Evolutionary conservation across 1,140 invertebrate genomes (phyloP).

Genomic region (Caerostris extrusa): DNA sequence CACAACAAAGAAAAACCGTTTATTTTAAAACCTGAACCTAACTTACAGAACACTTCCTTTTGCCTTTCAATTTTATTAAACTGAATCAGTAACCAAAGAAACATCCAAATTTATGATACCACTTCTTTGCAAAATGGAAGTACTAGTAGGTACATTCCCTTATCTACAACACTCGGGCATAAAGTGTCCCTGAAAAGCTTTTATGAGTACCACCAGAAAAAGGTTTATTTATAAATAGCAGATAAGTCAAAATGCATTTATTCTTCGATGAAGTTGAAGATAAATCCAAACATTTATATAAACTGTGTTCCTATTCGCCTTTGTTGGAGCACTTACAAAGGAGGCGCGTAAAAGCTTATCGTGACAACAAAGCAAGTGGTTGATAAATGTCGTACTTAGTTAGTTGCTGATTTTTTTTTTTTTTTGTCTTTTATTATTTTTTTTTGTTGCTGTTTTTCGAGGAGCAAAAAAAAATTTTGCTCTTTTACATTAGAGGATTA

Average conservation of each 20-base stretch:
- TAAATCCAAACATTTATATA: not conserved
- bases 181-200: not conserved
- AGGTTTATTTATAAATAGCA: conserved; percentile 23
- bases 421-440: not conserved
- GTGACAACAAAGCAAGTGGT: not conserved
- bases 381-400: conserved; percentile 8
- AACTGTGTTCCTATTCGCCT: not conserved
- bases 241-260: not conserved
- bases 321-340: not conserved
- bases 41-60: too few species aligned
- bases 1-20: too few species aligned
- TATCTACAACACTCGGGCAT: not conserved
- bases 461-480: not conserved
- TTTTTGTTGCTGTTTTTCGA: too few species aligned
- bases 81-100: too few species aligned
- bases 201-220: not conserved
- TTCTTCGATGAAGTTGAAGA: not conserved
- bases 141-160: not conserved
- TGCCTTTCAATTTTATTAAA: too few species aligned
- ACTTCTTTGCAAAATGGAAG: not conserved
- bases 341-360: not conserved
- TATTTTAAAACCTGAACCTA: too few species aligned
- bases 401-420: not conserved
- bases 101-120: not conserved
- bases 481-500: not conserved